Conservation (phyloP, 2,888 invertebrate species). For the Tenthredo mesomela region DNA sequence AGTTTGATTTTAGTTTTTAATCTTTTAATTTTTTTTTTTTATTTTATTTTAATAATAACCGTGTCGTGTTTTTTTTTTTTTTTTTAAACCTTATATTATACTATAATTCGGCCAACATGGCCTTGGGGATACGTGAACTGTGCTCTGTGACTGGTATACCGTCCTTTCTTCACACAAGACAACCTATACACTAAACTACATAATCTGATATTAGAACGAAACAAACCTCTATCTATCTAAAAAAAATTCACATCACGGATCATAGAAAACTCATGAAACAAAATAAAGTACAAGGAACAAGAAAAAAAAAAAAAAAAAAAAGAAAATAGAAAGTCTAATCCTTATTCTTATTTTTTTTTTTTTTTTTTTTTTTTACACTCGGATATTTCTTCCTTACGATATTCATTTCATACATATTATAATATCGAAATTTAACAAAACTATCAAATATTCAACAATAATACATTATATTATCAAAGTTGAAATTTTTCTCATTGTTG, state of each 20-base stretch:
- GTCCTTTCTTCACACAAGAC: slow-evolving; percentile 20
- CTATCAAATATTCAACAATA: background rate
- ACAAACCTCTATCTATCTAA: background rate
- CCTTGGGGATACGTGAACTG: slow-evolving; percentile 62
- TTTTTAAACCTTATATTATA: slow-evolving; percentile 14
- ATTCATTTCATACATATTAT: background rate
- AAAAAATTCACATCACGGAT: background rate
- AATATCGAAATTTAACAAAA: background rate
- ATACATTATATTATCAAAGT: background rate
- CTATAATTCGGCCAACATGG: slow-evolving; percentile 64
- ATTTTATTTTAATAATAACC: background rate
- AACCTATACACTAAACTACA: background rate
- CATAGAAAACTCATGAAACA: background rate
- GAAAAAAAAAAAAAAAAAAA: background rate
- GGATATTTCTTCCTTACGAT: background rate
- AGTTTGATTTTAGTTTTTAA: background rate
- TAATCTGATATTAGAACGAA: background rate
- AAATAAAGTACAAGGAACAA: background rate
- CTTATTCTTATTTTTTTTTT: background rate
- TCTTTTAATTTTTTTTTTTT: background rate
- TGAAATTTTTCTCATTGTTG: background rate
- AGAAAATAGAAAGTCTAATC: background rate
- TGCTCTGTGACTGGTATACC: background rate
- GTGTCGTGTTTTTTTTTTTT: background rate
- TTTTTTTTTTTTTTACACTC: too few species aligned